These are phyloP conservation scores for Trichogramma pretiosum DNA, from an alignment of 1,140 invertebrate species.

Conservation along the genomic window DNA sequence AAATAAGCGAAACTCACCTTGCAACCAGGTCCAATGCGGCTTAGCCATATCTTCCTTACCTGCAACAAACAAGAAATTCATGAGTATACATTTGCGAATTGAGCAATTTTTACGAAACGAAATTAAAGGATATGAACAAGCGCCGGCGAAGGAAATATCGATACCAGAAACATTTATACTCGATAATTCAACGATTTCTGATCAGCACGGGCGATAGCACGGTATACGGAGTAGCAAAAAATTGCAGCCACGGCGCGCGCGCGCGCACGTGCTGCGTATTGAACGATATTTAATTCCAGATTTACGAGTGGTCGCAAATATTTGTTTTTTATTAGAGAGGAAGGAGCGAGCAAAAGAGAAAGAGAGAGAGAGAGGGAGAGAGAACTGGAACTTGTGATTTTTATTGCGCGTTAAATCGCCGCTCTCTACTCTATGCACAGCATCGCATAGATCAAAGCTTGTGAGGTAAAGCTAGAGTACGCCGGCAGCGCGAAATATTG, in stretches of 20 bases:
- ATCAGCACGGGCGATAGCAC: not conserved
- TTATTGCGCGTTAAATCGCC: conserved; percentile 13
- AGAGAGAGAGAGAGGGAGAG: too few relatives aligned
- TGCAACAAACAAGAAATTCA: conserved; percentile 34
- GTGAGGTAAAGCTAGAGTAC: too few relatives aligned
- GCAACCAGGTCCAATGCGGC: conserved; percentile 44
- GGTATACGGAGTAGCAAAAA: not conserved
- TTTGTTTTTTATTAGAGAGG: conserved; percentile 13
- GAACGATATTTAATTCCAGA: conserved; percentile 9
- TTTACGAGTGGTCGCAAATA: not conserved
- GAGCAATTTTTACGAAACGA: too few relatives aligned
- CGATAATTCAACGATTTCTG: not conserved
- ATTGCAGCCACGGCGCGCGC: too few relatives aligned
- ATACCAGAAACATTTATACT: too few relatives aligned
- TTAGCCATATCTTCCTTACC: conserved; percentile 47
- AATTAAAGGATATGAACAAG: too few relatives aligned
- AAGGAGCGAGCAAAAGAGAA: too few relatives aligned
- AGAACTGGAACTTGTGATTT: conserved; percentile 17
- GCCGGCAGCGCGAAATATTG: conserved; percentile 29
- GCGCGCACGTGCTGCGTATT: too few relatives aligned
- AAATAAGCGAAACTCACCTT: conserved; percentile 45
- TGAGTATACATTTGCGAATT: too few relatives aligned
- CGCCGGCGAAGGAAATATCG: too few relatives aligned
- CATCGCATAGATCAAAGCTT: conserved; percentile 15
- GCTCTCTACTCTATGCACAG: too few relatives aligned